Evolutionary conservation across 2,113 vertebrate species (phyloP), one percentile per base, ranked within the genome.

Genomic region (Pluvianellus socialis): DNA sequence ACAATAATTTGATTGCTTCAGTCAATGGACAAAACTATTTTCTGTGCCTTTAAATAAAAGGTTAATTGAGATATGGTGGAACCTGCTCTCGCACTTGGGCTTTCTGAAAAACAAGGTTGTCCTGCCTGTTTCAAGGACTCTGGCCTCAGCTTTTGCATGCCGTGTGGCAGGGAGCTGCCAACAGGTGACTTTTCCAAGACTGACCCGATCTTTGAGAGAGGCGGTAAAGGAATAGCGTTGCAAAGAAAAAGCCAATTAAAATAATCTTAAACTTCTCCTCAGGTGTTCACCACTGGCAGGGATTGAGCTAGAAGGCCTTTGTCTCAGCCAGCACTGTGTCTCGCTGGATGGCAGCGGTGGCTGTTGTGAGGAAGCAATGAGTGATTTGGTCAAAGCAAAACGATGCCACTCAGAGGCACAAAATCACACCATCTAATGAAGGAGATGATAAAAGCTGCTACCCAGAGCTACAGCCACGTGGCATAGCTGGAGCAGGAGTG

Each of bases 241-340:
- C 72, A 95, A 86, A 91, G 65, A 71, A 94, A 89, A 94, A 91
- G 28, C n/a, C 73, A 89, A 53, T 56, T 79, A 84, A 91, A 95
- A 30, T 40, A 18, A 86, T 47, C 20, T 86, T 27, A 12, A 17
- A 56, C 74, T 67, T 84, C 73, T 89, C 74, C 75, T 55, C 33
- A 58, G 67, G 65, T 70, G 52, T 17, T 71, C 23, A 20, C 28
- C 16, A 38, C 80, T 65, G n/a, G 66, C 68, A 81, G 44, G 32
- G 61, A 59, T 3, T 11, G 76, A 90, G 86, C 67, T 66, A 3
- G 2, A 80, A 83, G 75, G 79, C 38, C 63, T 65, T 59, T 47
- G 79, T 47, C 58, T 47, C 42, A 23, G n/a, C 20, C 59, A 32
- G 42, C 63, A 20, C 67, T 10, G 62, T 8, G 6, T 74, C 3